A percentile compares a stretch with the other conserved stretches of the same genome.
These are phyloP conservation scores for Euclidia mi DNA, from an alignment of 2,888 invertebrate genomes.

Conservation along the genomic window DNA sequence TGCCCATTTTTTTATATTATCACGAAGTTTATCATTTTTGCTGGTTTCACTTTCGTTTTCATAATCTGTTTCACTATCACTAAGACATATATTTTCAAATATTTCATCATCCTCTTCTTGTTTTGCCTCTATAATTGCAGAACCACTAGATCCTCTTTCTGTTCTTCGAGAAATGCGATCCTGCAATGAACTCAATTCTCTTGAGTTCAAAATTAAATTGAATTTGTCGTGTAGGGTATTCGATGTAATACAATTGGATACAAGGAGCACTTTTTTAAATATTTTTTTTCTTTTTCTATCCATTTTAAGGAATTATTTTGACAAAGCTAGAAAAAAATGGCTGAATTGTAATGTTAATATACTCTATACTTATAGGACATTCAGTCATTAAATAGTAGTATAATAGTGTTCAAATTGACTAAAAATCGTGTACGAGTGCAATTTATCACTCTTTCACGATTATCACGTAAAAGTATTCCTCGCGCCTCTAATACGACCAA, in stretches of 20 bases:
- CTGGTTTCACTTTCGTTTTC: not conserved
- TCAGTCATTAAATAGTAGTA: too few species aligned
- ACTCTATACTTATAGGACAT: too few species aligned
- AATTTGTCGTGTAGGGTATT: too few species aligned
- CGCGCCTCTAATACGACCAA: too few species aligned
- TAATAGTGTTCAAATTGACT: too few species aligned
- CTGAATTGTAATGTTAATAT: too few species aligned
- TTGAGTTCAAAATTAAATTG: slow-evolving; percentile 9
- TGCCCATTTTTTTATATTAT: not conserved
- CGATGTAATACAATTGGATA: not conserved
- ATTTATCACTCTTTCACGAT: too few species aligned
- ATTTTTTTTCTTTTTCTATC: not conserved
- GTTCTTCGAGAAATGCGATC: not conserved
- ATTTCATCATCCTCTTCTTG: not conserved
- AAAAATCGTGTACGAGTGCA: too few species aligned
- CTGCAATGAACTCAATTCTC: slow-evolving; percentile 8
- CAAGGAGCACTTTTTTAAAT: not conserved
- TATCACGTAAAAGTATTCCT: too few species aligned
- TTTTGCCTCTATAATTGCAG: slow-evolving; percentile 1
- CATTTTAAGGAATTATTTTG: too few species aligned
- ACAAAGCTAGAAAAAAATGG: too few species aligned
- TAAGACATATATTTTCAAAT: not conserved
- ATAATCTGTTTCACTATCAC: not conserved
- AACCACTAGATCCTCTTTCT: slow-evolving; percentile 8
- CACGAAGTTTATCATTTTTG: not conserved